Evolutionary conservation across 2,797 vertebrate genomes (phyloP).

Genomic region (Schizothorax lantsangensis): DNA sequence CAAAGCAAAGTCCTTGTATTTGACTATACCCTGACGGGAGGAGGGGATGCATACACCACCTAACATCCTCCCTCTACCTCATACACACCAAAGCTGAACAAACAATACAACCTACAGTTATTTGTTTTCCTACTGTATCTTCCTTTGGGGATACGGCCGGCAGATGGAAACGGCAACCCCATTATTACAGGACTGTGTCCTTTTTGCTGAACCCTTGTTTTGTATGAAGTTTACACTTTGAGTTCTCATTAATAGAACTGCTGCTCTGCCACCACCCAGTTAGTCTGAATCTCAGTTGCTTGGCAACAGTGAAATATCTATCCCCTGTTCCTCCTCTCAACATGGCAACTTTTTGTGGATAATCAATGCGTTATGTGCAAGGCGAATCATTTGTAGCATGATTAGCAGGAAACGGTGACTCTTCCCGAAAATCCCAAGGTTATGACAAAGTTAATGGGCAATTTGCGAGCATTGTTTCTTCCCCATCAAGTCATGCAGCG

Average conservation of each 20-base stretch:
- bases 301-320: conserved; percentile 74
- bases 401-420: background rate
- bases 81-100: background rate
- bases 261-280: conserved; percentile 71
- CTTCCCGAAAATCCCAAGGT: conserved; percentile 28
- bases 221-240: conserved; percentile 69
- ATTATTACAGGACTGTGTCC: conserved; percentile 27
- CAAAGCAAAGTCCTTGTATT: conserved; percentile 57
- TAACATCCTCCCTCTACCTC: background rate
- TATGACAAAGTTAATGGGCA: conserved; percentile 24
- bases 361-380: conserved; percentile 58
- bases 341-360: conserved; percentile 44
- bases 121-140: conserved; percentile 30
- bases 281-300: conserved; percentile 77
- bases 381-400: conserved; percentile 47
- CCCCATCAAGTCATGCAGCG: background rate
- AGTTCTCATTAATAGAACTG: conserved; percentile 75
- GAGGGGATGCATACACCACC: background rate
- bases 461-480: conserved; percentile 19
- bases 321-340: conserved; percentile 39
- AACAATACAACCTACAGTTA: conserved; percentile 15
- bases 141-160: background rate
- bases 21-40: background rate
- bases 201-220: conserved; percentile 53
- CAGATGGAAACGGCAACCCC: conserved; percentile 6